These are phyloP conservation scores for Prunella fulvescens DNA, from an alignment of 2,113 vertebrate genomes.

Conservation along the genomic window DNA sequence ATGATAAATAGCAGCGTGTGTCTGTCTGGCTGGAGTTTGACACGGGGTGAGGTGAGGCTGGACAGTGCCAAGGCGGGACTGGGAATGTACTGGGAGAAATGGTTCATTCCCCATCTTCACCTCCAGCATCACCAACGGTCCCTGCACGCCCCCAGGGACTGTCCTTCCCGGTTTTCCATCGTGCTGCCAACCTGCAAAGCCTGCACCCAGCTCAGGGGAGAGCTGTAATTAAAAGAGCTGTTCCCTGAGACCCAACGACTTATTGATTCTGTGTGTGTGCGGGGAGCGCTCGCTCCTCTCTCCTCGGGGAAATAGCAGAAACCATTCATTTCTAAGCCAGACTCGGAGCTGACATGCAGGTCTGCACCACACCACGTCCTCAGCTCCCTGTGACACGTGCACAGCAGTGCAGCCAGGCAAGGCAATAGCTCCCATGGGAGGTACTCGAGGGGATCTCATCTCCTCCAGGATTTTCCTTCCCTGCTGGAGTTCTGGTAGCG, in stretches of 20 bases:
- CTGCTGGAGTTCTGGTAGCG: neutral
- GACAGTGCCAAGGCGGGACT: neutral
- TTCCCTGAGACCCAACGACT: neutral
- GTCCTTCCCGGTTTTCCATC: neutral
- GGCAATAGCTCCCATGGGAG: neutral
- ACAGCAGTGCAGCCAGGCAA: neutral
- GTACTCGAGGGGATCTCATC: neutral
- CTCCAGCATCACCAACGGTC: neutral
- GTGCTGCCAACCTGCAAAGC: neutral
- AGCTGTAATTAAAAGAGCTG: constrained; percentile 44
- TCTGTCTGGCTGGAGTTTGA: neutral
- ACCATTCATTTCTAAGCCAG: neutral
- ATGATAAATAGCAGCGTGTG: constrained; percentile 8
- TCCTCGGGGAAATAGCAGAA: neutral
- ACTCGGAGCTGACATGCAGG: neutral
- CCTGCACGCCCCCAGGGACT: neutral
- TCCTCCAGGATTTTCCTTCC: neutral
- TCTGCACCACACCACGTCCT: neutral
- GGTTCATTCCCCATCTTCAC: neutral
- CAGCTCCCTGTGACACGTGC: neutral
- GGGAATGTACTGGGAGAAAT: neutral
- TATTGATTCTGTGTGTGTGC: neutral
- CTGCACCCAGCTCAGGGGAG: neutral
- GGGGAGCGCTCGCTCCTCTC: neutral
- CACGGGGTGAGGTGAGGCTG: neutral